Percentiles rank a stretch among this genome's conserved stretches.
Evolutionary conservation across 2,888 invertebrate species (phyloP).

Genomic region (Scotopteryx bipunctaria): DNA sequence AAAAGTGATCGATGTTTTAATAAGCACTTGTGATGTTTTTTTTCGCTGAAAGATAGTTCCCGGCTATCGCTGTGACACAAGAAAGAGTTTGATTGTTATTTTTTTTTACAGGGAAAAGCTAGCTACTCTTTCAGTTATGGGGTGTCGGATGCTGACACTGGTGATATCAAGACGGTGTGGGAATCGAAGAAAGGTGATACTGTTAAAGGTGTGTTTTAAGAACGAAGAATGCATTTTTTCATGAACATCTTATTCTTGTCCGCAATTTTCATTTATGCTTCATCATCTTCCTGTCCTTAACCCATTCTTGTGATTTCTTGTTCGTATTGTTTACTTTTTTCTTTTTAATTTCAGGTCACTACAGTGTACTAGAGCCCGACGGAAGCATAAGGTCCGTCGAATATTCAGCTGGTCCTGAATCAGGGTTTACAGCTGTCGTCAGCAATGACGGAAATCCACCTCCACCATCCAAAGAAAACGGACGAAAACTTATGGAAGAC

Average conservation of each 20-base stretch:
- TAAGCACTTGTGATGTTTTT: conserved; percentile 25
- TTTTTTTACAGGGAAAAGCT: conserved; percentile 74
- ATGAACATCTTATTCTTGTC: too few relatives aligned
- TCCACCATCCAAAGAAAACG: conserved; percentile 33
- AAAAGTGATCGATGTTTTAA: conserved; percentile 48
- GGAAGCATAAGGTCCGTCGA: conserved; percentile 85
- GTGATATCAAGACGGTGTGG: conserved; percentile 85
- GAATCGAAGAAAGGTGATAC: conserved; percentile 85
- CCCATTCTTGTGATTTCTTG: too few relatives aligned
- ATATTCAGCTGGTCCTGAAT: conserved; percentile 83
- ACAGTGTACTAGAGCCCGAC: conserved; percentile 87
- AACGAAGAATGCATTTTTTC: too few relatives aligned
- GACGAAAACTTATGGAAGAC: conserved; percentile 51
- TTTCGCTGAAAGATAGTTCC: conserved; percentile 10
- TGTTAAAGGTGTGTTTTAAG: conserved; percentile 84
- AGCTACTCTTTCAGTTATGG: conserved; percentile 86
- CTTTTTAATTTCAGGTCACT: conserved; percentile 74
- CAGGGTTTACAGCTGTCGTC: conserved; percentile 83
- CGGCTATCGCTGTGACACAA: conserved; percentile 6
- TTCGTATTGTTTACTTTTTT: neutral
- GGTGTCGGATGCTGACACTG: conserved; percentile 83
- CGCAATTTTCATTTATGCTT: neutral
- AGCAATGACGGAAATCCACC: conserved; percentile 71
- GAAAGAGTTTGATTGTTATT: neutral
- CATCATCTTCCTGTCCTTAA: too few relatives aligned